Evolutionary conservation across 1,140 invertebrate genomes (phyloP).

Genomic region (Trachymyrmex cornetzi): DNA sequence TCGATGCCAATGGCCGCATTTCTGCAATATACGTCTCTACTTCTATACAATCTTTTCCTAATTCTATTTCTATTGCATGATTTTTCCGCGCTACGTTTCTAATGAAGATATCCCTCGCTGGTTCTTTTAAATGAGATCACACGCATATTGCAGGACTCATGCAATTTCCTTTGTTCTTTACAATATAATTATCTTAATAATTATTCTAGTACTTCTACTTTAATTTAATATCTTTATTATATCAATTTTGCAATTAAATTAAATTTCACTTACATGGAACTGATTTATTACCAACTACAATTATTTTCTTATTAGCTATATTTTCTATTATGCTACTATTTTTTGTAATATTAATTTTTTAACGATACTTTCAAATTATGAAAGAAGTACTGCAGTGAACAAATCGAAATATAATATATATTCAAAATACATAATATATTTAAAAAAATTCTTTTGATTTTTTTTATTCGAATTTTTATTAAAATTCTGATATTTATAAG

Average conservation of each 20-base stretch:
- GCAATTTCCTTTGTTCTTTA: constrained; percentile 29
- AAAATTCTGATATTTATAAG: neutral
- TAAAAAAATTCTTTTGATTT: neutral
- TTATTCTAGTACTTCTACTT: constrained; percentile 12
- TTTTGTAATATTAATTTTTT: neutral
- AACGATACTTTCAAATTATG: neutral
- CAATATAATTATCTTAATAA: constrained; percentile 12
- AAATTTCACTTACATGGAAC: constrained; percentile 8
- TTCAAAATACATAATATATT: neutral
- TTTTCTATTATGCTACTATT: neutral
- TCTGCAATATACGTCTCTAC: neutral
- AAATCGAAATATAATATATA: neutral
- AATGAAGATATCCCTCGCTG: constrained; percentile 30
- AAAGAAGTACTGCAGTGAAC: neutral
- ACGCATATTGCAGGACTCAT: constrained; percentile 4
- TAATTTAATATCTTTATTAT: constrained; percentile 25
- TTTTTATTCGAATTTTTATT: neutral
- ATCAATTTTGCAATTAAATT: constrained; percentile 35
- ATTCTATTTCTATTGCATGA: constrained; percentile 19
- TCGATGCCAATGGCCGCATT: neutral
- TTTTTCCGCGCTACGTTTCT: constrained; percentile 3
- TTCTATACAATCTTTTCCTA: neutral
- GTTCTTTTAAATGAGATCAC: constrained; percentile 27
- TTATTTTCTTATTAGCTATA: neutral
- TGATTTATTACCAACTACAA: neutral